Base-by-base conservation (phyloP, 2,797 vertebrate species). In the Phrynocephalus vlangalii region DNA sequence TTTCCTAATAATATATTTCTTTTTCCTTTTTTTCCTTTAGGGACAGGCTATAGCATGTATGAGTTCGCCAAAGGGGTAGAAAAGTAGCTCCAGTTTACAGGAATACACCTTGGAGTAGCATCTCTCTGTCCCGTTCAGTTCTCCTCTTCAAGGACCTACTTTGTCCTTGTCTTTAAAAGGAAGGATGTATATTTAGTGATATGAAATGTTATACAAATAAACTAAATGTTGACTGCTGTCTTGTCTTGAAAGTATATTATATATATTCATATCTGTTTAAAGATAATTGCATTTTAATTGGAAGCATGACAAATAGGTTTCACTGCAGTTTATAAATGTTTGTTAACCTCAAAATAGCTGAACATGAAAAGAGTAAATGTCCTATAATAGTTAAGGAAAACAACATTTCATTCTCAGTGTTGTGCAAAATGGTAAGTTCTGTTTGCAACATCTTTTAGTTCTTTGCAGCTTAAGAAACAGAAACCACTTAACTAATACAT, bases 151-250 rank as follows among this genome's bases (percentile, higher is more conserved):
- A 88, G 94, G 95, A 96, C 92, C 91, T 67, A 79, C 88, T 66
- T 95, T 95, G 88, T 96, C 92, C 92, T 90, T 93, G 89, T 87
- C 86, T 72, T 78, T 94, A 94, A 91, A 95, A 93, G 90, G 90
- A 89, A 97, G 97, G 96, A 98, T 97, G 97, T 96, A 96, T 97
- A 96, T 96, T 98, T 97, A 97, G 85, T 88, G 63, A 88, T 91
- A 96, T 97, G 93, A 96, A 92, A 94, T 93, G 88, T 85, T 95
- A 93, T 93, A 93, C 96, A 93, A 98, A 98, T 98, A 98, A 98
- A 97, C 93, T 95, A 92, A 92, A 95, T 94, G 94, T 92, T 97
- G 77, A 75, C 96, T 94, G 87, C 75, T 68, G 85, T 87, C 83
- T 93, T 33, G 72, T 91, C 84, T 91, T 48, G 85, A 48, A 26